phyloP scores from a whole-genome alignment of 2,797 vertebrate species.

The Meriones psammophilus region DNA sequence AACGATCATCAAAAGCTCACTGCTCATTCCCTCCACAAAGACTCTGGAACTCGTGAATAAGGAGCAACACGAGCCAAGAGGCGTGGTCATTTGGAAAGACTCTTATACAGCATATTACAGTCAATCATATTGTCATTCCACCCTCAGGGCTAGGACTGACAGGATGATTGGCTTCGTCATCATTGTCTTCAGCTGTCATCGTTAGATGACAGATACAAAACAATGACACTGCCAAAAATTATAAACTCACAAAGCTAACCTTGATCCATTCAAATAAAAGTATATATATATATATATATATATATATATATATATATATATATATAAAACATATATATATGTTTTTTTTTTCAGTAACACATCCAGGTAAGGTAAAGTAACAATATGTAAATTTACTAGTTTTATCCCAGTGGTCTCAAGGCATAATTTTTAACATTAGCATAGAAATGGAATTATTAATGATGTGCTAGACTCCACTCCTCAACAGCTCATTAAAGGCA shows the following conservation, averaged over 20 bases:
- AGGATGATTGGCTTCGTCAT: not conserved
- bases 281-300: too few species aligned
- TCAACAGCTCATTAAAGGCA: not conserved
- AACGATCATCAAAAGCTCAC: not conserved
- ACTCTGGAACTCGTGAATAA: conserved; percentile 18
- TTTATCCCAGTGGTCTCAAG: not conserved
- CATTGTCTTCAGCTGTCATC: conserved; percentile 19
- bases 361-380: not conserved
- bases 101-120: not conserved
- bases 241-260: conserved; percentile 53
- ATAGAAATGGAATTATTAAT: conserved; percentile 23
- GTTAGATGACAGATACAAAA: conserved; percentile 55
- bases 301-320: not conserved
- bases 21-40: conserved; percentile 9
- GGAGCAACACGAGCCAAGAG: not conserved
- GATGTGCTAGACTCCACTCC: not conserved
- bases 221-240: conserved; percentile 31
- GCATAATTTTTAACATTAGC: not conserved
- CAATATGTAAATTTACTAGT: not conserved
- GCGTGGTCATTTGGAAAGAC: conserved; percentile 2
- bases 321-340: too few species aligned
- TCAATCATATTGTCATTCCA: conserved; percentile 33
- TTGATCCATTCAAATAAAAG: conserved; percentile 4
- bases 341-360: too few species aligned
- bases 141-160: conserved; percentile 32